Evolutionary conservation across 2,113 vertebrate species (phyloP), one percentile per base, ranked within the genome.

Genomic region (Haemorhous mexicanus): DNA sequence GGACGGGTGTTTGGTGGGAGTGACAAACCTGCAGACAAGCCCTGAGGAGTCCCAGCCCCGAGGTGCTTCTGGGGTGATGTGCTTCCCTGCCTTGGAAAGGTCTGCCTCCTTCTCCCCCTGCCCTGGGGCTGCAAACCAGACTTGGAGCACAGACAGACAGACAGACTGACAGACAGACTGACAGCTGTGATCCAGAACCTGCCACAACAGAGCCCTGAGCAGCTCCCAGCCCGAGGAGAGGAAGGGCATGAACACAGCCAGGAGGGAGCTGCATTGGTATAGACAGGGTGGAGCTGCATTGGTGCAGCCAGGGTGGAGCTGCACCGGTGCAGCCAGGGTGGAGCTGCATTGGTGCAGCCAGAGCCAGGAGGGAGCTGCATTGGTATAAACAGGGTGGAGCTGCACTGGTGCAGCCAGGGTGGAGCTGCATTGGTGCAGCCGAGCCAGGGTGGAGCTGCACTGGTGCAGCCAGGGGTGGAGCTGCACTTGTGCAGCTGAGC

Each of bases 1-100:
- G 3, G 11, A 9, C 0, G 17, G 11, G 32, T 15, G 39, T 35
- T 30, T 30, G 63, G 12, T 55, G 76, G 39, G 50, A 74, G 32
- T 0, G 30, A 86, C 50, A 33, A 13, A 63, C 49, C 20, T 1
- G 2, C 1, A 1, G 44, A 56, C 2, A 8, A 30, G 22, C 9
- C 16, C 63, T 1, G 6, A 10, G 2, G 12, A 37, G 28, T 2
- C 4, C 35, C 59, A 46, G 76, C 1, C 0, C 58, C 11, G 30
- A 5, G 41, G 41, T 14, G 41, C 41, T 39, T 41, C 6, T 41
- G 41, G 41, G 41, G 13, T 1, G 52, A 33, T 4, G 62, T 3
- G 17, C 22, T 20, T 59, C 58, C 63, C 61, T 41, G 58, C 58
- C 41, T 33, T 13, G 47, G 19, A 18, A 52, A 16, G 20, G 20